A percentile compares a stretch with the other conserved stretches of the same genome.
These are phyloP conservation scores for Chondrilla cf. caribensis DNA, from an alignment of 37 sponge, comb jelly and placozoan species.

Conservation along the genomic window DNA sequence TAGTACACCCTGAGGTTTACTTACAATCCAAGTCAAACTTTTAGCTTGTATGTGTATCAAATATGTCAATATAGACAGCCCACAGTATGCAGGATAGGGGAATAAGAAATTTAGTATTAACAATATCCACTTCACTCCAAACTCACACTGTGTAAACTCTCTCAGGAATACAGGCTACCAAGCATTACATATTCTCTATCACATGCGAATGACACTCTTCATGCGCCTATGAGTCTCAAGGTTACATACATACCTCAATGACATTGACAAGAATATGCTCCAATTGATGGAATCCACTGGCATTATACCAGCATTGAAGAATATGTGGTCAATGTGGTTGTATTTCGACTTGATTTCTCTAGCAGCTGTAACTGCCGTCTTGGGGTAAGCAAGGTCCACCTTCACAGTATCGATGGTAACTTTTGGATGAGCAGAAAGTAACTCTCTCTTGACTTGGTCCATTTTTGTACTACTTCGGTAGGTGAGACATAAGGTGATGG, in stretches of 20 bases:
- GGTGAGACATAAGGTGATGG: slow-evolving; percentile 40
- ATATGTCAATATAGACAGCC: no score
- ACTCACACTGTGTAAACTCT: no score
- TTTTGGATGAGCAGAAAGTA: slow-evolving; percentile 21
- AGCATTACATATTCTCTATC: no score
- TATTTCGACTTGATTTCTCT: slow-evolving; percentile 52
- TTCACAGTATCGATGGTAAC: slow-evolving; percentile 38
- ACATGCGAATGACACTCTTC: no score
- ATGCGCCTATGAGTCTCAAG: no score
- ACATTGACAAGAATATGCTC: slow-evolving; percentile 37
- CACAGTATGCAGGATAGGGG: no score
- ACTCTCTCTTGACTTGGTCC: slow-evolving; percentile 29
- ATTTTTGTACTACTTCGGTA: slow-evolving; percentile 57
- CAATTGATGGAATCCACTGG: slow-evolving; percentile 37
- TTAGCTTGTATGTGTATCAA: no score
- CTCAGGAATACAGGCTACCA: no score
- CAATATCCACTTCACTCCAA: no score
- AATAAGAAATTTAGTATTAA: no score
- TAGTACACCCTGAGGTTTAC: no score
- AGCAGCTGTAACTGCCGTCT: slow-evolving; percentile 30
- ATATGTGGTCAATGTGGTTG: slow-evolving; percentile 34
- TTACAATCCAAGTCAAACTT: no score
- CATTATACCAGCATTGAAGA: slow-evolving; percentile 70
- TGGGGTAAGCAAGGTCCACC: slow-evolving; percentile 38
- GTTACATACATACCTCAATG: slow-evolving; percentile 37